phyloP scores from a whole-genome alignment of 2,888 invertebrate species.

The Drosophila bunnanda region DNA sequence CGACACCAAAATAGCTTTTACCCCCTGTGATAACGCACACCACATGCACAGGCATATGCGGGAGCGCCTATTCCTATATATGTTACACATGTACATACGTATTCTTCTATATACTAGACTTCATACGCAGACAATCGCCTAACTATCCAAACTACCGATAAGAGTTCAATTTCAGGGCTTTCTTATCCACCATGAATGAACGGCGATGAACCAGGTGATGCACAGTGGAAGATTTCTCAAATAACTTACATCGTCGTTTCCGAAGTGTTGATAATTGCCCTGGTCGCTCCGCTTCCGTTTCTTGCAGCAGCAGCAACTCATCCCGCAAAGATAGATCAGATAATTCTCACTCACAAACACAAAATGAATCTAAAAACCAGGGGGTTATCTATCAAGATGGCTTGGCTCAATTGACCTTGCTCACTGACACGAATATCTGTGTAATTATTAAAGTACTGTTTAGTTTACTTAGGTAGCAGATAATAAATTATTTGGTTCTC shows the following conservation, averaged over 20 bases:
- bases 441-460: neutral
- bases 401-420: neutral
- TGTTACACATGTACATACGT: neutral
- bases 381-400: slow-evolving; percentile 1
- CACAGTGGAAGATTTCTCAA: neutral
- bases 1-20: slow-evolving; percentile 20
- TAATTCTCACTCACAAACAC: neutral
- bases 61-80: neutral
- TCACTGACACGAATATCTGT: slow-evolving; percentile 1
- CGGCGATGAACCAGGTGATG: neutral
- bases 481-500: neutral
- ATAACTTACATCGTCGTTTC: slow-evolving; percentile 52
- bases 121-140: neutral
- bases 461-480: neutral
- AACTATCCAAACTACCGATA: slow-evolving; percentile 8
- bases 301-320: slow-evolving; percentile 60
- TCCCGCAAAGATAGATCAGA: neutral
- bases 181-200: slow-evolving; percentile 1
- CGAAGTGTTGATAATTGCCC: slow-evolving; percentile 25
- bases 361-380: slow-evolving; percentile 4
- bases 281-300: slow-evolving; percentile 49
- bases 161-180: neutral
- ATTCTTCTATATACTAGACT: neutral
- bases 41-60: neutral
- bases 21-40: slow-evolving; percentile 13